Evolutionary conservation across 2,113 vertebrate species (phyloP).

Genomic region (Gobius niger): DNA sequence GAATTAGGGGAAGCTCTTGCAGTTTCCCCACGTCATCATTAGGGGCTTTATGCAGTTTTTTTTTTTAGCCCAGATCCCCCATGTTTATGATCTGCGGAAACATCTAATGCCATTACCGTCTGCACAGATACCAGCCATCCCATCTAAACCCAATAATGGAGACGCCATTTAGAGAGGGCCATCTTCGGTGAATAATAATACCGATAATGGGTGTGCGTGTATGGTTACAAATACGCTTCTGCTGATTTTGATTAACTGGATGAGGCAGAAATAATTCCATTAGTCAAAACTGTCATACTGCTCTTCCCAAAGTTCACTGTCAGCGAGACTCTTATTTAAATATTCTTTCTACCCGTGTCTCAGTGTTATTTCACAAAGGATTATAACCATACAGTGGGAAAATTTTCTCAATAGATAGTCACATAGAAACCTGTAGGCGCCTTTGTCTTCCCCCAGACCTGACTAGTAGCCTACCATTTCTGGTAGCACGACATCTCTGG

Average conservation of each 20-base stretch:
- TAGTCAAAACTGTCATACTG: not conserved
- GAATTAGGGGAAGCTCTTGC: no score
- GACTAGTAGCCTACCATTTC: no score
- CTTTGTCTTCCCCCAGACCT: no score
- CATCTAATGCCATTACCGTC: conserved; percentile 60
- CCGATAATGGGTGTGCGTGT: not conserved
- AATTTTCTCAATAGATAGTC: no score
- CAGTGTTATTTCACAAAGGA: no score
- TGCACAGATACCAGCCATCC: conserved; percentile 18
- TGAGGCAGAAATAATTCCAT: not conserved
- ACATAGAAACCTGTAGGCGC: no score
- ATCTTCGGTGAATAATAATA: conserved; percentile 33
- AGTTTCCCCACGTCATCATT: not conserved
- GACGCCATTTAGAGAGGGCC: conserved; percentile 42
- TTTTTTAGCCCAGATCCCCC: conserved; percentile 1
- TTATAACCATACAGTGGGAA: no score
- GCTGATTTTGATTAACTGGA: conserved; percentile 7
- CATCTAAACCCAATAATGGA: conserved; percentile 61
- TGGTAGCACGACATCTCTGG: no score
- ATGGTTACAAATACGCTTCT: not conserved
- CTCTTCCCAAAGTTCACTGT: not conserved
- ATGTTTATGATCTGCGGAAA: conserved; percentile 40
- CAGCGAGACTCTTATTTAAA: no score
- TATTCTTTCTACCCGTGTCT: no score
- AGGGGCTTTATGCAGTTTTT: not conserved